Evolutionary conservation across 2,797 vertebrate species (phyloP).

Genomic region (Gallinago stenura): DNA sequence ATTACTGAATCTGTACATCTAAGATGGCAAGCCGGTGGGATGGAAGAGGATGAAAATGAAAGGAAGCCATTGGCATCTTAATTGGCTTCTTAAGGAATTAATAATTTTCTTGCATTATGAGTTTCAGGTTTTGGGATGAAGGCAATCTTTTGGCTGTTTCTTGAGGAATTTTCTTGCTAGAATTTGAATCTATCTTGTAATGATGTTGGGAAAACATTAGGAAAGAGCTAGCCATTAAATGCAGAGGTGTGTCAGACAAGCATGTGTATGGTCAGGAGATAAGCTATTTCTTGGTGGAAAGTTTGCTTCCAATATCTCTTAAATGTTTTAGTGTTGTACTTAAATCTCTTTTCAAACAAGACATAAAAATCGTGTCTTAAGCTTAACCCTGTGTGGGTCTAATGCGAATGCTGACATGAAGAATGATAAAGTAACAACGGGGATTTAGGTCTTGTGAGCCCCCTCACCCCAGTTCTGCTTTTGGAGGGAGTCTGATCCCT

Average conservation of each 20-base stretch:
- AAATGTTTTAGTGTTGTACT: background rate
- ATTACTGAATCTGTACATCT: rapidly evolving
- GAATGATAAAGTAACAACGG: background rate
- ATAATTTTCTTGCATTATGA: background rate
- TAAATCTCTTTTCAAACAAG: background rate
- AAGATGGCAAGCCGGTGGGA: background rate
- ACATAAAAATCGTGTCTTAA: background rate
- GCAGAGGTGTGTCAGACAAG: background rate
- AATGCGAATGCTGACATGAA: background rate
- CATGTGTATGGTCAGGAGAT: background rate
- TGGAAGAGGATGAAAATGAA: background rate
- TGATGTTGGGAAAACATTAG: background rate
- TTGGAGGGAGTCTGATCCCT: background rate
- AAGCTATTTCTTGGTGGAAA: no score
- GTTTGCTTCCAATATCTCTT: background rate
- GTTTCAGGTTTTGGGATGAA: background rate
- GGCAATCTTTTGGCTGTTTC: background rate
- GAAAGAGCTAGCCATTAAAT: background rate
- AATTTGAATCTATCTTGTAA: background rate
- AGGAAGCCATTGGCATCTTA: background rate
- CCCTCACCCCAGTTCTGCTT: background rate
- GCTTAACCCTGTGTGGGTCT: background rate
- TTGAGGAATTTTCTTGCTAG: background rate
- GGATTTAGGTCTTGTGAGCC: background rate
- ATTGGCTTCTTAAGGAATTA: background rate